These are phyloP conservation scores for Leptestheria dahalacensis DNA, from an alignment of 1,140 invertebrate species.

Conservation along the genomic window DNA sequence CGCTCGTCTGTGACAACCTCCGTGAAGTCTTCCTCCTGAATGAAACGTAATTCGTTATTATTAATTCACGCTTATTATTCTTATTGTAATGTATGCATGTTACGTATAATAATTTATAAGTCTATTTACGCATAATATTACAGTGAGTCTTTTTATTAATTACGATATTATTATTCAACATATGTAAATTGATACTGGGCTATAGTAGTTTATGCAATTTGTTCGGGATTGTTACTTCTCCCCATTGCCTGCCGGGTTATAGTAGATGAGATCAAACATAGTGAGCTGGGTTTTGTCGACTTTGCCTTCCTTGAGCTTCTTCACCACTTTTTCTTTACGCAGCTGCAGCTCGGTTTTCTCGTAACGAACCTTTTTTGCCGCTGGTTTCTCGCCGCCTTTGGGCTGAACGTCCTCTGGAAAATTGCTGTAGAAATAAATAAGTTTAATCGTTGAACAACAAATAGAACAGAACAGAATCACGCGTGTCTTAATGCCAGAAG, in stretches of 20 bases:
- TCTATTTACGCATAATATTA: too few species aligned
- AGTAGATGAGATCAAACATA: slow-evolving; percentile 82
- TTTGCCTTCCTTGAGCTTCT: slow-evolving; percentile 36
- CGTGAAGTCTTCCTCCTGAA: too few species aligned
- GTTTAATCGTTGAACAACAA: too few species aligned
- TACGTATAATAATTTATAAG: too few species aligned
- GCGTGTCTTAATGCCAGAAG: neutral
- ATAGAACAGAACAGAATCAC: neutral
- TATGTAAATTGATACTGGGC: neutral
- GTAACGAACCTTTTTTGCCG: neutral
- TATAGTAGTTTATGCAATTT: neutral
- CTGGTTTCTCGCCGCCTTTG: neutral
- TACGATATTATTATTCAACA: neutral
- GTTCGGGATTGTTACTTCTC: too few species aligned
- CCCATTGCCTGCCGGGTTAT: slow-evolving; percentile 53
- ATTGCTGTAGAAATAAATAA: neutral
- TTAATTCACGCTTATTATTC: too few species aligned
- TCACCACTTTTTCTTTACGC: slow-evolving; percentile 11
- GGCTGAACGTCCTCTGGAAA: neutral
- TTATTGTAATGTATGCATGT: too few species aligned
- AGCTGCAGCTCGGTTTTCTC: slow-evolving; percentile 12
- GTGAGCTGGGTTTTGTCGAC: slow-evolving; percentile 53
- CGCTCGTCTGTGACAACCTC: too few species aligned
- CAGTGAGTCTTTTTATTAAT: too few species aligned
- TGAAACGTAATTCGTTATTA: too few species aligned